These are phyloP conservation scores for Tragelaphus oryx DNA, from an alignment of 2,797 vertebrate species.

Conservation along the genomic window DNA sequence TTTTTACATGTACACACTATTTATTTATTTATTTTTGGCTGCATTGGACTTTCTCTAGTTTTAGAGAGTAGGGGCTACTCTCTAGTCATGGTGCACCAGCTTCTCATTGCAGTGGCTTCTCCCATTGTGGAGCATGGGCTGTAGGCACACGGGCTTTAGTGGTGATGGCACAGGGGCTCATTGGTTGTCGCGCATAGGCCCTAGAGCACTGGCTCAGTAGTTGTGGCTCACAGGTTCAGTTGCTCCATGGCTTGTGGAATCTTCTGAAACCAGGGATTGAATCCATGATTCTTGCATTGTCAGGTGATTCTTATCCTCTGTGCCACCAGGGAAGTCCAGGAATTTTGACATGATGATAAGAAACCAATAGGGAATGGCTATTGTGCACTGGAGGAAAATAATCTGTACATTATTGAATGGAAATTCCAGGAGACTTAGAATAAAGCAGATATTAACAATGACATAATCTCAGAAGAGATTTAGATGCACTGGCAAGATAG, in stretches of 20 bases:
- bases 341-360: slow-evolving; percentile 4
- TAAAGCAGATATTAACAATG: slow-evolving; percentile 2
- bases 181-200: not conserved
- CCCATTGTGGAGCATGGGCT: not conserved
- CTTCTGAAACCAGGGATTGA: not conserved
- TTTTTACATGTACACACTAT: not conserved
- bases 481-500: not conserved
- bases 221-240: not conserved
- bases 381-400: not conserved
- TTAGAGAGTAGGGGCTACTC: not conserved
- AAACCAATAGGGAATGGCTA: not conserved
- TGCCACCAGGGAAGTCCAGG: not conserved
- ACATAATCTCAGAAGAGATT: not conserved
- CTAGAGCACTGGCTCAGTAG: not conserved
- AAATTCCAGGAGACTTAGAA: slow-evolving; percentile 18
- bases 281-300: not conserved
- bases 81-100: not conserved
- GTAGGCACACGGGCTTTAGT: not conserved
- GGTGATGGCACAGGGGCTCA: not conserved
- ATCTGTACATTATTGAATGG: not conserved
- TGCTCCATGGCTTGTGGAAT: not conserved
- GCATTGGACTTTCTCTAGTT: not conserved
- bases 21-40: not conserved
- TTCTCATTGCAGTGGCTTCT: not conserved
- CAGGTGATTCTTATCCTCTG: not conserved